These are phyloP conservation scores for Tapirus indicus DNA, from an alignment of 2,797 vertebrate genomes.

Conservation along the genomic window DNA sequence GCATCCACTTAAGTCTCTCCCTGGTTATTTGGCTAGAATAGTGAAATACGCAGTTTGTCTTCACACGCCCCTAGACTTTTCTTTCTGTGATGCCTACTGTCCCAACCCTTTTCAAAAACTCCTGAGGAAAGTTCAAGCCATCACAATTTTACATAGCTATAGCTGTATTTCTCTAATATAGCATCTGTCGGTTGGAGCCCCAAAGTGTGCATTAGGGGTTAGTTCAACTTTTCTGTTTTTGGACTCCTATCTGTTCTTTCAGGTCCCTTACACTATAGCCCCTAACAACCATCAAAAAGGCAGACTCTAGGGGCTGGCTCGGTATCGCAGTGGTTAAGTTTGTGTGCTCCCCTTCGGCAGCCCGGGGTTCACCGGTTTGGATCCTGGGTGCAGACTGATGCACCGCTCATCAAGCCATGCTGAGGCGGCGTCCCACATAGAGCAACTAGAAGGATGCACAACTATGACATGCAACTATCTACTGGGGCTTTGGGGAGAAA, in stretches of 20 bases:
- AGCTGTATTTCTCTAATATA: neutral
- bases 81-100: neutral
- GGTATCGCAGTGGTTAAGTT: too few species aligned
- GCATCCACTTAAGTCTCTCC: neutral
- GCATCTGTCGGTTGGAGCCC: neutral
- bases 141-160: neutral
- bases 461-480: too few species aligned
- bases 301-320: neutral
- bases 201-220: neutral
- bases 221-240: neutral
- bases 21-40: neutral
- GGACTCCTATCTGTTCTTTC: neutral
- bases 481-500: too few species aligned
- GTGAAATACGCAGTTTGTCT: neutral
- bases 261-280: neutral
- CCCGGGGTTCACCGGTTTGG: too few species aligned
- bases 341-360: too few species aligned
- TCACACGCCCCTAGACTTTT: neutral
- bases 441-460: too few species aligned
- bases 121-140: neutral
- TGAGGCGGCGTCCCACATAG: too few species aligned
- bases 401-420: too few species aligned
- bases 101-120: neutral
- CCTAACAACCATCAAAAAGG: neutral
- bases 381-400: too few species aligned